Evolutionary conservation across 2,888 invertebrate genomes (phyloP), one percentile per base, ranked within the genome.

Genomic region (Cybosia mesomella): DNA sequence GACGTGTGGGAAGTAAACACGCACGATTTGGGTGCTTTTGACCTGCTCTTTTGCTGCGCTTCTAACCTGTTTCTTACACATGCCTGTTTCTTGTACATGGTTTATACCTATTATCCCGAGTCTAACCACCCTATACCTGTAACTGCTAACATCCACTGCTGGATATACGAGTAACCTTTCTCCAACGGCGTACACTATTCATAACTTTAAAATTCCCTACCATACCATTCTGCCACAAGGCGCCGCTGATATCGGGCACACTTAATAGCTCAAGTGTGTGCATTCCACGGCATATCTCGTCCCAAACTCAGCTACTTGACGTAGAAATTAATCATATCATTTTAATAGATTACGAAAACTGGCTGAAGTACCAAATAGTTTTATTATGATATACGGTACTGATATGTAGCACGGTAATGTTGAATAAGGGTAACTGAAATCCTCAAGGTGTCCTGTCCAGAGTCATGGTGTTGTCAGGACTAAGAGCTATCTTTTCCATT

Each of bases 291-390:
- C 32, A 58, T 58, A 58, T 58, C 58, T 34, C 34, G 21, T 32
- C 34, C 21, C 21, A 21, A 34, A 58, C n/a, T 58, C 58, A 58
- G 2, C 32, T 11, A 58, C 34, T 58, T 58, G 58, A 58, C 58
- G 21, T 58, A 34, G 11, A 58, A 58, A 58, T 13, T 34, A 13
- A 34, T 34, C n/a, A 28, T 58, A 11, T 43, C 18, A 43, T 49
- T n/a, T 49, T 49, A 49, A 49, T n/a, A n/a, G 49, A 49, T 49
- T 49, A 34, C 10, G 58, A 58, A 13, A 58, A 10, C 21, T 13
- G 13, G 21, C 21, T 58, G 21, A 18, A 34, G 5, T 34, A 11
- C 21, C n/a, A 5, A 58, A 34, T 49, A 34, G 8, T 34, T 34
- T 34, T 34, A 7, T 10, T 34, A 10, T 34, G 1, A 34, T 28